These are phyloP conservation scores for Eucidaris tribuloides DNA, from an alignment of 35 echinoderm and acorn worm genomes.

Conservation along the genomic window DNA sequence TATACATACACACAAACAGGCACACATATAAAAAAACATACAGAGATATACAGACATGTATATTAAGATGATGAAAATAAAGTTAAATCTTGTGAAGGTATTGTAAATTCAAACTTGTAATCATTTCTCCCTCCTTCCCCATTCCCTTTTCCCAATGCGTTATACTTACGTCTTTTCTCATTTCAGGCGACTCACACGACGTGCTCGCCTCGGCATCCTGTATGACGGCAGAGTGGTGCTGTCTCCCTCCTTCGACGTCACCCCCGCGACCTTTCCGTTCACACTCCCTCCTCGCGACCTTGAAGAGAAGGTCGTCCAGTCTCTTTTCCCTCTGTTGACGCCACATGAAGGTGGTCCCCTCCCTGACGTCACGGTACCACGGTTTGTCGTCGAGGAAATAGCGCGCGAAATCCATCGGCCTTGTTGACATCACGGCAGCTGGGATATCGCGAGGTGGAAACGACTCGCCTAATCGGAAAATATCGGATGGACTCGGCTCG, in stretches of 20 bases:
- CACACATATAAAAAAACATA: background rate
- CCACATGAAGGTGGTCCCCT: background rate
- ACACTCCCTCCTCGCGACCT: conserved; percentile 10
- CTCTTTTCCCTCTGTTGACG: conserved; percentile 12
- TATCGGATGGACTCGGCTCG: conserved; percentile 1
- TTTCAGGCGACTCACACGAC: conserved; percentile 9
- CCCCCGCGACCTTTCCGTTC: background rate
- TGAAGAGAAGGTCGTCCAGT: conserved; percentile 18
- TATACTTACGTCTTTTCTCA: background rate
- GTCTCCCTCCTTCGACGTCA: background rate
- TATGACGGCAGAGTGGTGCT: background rate
- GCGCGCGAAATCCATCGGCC: background rate
- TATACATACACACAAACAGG: background rate
- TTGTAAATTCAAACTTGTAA: background rate
- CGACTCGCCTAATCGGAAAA: background rate
- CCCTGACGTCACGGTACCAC: background rate
- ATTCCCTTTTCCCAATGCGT: too few species aligned
- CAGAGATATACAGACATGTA: background rate
- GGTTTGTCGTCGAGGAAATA: conserved; percentile 16
- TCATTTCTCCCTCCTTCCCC: too few species aligned
- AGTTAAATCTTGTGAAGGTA: background rate
- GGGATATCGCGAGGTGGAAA: conserved; percentile 2
- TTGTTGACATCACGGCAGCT: background rate
- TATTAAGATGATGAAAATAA: background rate
- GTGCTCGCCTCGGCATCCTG: conserved; percentile 25